Evolutionary conservation across 2,113 vertebrate genomes (phyloP), one percentile per base, ranked within the genome.

Genomic region (Herpailurus yagouaroundi): DNA sequence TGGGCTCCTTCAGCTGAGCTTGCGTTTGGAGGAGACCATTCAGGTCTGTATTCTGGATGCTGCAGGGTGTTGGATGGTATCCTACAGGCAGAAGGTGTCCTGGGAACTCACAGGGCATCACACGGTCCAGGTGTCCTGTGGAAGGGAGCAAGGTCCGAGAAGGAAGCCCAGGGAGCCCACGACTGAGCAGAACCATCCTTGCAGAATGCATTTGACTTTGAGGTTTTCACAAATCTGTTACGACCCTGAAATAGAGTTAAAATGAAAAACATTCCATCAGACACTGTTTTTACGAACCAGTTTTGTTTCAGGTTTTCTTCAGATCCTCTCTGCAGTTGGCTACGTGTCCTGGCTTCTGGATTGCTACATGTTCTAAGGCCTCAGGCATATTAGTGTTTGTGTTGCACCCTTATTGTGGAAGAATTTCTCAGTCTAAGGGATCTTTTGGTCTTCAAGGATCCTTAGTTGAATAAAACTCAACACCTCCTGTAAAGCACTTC

Each of bases 91-190:
- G 29, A 33, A 14, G 41, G 31, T 55, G 7, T 3, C 41, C 4
- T 5, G 7, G 83, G 10, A 21, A 31, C 25, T 13, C 3, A 0
- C 16, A 29, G 31, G 7, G 16, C 69, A 82, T 13, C 41, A 18
- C 13, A 0, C 5, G 5, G 7, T n/a, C 12, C 36, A 57, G 15
- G 33, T 9, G 0, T 33, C 33, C 15, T 11, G 12, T 23, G 6
- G 10, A 69, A 27, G 36, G 41, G 2, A 50, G 7, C 4, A 23
- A 3, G 29, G 57, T 29, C 50, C n/a, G n/a, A 71, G 71, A 45
- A 48, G 48, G 19, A 12, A 8, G 38, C 19, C 31, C 5, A 13
- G 0, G 50, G 11, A 8, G 21, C 13, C 25, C 60, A 36, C 10
- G 6, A 63, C 29, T 45, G 21, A 55, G 7, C 4, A 19, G 27